A percentile compares a stretch with the other conserved stretches of the same genome.
Evolutionary conservation across 2,113 vertebrate genomes (phyloP).

Genomic region (Corydoras maculifer): DNA sequence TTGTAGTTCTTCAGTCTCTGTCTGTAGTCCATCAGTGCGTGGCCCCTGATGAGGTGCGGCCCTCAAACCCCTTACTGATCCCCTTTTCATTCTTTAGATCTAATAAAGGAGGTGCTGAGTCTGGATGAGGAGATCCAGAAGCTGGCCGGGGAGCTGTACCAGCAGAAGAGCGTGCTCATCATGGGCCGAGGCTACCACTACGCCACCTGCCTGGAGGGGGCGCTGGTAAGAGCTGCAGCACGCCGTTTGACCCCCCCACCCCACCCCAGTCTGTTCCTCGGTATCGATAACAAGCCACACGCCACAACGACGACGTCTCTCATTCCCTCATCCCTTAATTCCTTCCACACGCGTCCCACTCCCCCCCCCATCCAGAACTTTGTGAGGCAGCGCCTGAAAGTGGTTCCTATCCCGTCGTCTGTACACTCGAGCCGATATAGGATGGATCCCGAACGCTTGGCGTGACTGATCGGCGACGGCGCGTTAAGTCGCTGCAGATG

Average conservation of each 20-base stretch:
- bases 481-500: too few relatives aligned
- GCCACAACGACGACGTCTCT: not conserved
- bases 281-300: not conserved
- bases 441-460: too few relatives aligned
- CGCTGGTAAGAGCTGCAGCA: conserved; percentile 71
- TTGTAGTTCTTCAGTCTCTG: too few relatives aligned
- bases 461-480: too few relatives aligned
- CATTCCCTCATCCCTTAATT: not conserved
- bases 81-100: conserved; percentile 58
- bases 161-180: conserved; percentile 96
- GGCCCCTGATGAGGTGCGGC: too few relatives aligned
- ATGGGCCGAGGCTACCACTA: conserved; percentile 98
- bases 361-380: not conserved
- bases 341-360: not conserved
- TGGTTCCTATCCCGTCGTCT: not conserved
- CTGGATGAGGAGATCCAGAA: conserved; percentile 97
- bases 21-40: too few relatives aligned
- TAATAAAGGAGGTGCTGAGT: conserved; percentile 92
- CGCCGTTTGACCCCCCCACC: not conserved
- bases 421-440: not conserved
- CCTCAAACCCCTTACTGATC: too few relatives aligned
- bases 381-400: not conserved
- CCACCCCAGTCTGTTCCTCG: not conserved
- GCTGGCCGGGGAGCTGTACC: conserved; percentile 85
- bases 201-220: conserved; percentile 92